Conservation (phyloP, 2,797 vertebrate species). For the Triplophysa bombifrons region DNA sequence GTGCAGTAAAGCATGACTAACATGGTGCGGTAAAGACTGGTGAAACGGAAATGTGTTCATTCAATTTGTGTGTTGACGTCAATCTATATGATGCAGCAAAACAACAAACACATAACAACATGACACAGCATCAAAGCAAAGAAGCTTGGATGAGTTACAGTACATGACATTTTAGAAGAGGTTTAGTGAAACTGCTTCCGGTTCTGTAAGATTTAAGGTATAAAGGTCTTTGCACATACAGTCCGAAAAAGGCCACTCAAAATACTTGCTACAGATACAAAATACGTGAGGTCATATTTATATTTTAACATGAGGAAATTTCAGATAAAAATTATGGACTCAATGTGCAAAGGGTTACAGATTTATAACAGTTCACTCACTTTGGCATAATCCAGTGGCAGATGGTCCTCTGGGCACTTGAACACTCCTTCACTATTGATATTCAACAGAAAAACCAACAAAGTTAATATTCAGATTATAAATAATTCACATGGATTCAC, state of each 20-base stretch:
- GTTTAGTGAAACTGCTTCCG: not conserved
- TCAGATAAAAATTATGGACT: no score
- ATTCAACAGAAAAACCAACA: constrained; percentile 46
- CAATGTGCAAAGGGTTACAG: no score
- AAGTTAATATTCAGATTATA: not conserved
- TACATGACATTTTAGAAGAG: not conserved
- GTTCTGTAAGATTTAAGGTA: not conserved
- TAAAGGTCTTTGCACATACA: no score
- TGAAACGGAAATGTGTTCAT: no score
- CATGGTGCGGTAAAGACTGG: not conserved
- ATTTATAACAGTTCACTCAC: constrained; percentile 67
- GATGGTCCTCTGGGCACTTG: constrained; percentile 96
- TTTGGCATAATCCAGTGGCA: constrained; percentile 97
- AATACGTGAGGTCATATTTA: no score
- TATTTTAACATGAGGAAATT: no score
- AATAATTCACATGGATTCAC: not conserved
- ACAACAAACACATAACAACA: not conserved
- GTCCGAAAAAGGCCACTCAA: no score
- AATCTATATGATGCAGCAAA: not conserved
- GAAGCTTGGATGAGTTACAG: no score
- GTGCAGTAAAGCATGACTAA: not conserved
- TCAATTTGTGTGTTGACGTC: not conserved
- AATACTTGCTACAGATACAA: no score
- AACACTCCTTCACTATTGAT: constrained; percentile 92
- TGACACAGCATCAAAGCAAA: not conserved